phyloP scores from a whole-genome alignment of 2,797 vertebrate species.

The Acridotheres tristis region DNA sequence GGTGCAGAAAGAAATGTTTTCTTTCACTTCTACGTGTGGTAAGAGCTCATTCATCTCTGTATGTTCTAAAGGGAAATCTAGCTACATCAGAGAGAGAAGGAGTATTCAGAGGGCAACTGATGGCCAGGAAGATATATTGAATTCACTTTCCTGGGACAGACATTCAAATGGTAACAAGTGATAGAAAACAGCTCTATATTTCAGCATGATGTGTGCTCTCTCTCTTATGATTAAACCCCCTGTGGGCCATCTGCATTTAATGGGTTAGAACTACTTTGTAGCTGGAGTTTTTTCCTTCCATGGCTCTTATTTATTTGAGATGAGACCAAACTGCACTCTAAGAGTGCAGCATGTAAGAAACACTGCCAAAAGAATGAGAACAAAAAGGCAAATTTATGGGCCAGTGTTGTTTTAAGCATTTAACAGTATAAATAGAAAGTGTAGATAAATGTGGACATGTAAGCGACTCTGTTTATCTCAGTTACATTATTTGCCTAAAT shows the following conservation, averaged over 20 bases:
- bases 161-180: constrained; percentile 84
- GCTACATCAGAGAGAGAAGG: constrained; percentile 82
- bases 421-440: constrained; percentile 80
- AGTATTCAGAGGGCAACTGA: constrained; percentile 83
- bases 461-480: constrained; percentile 76
- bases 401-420: constrained; percentile 81
- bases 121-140: constrained; percentile 86
- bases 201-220: constrained; percentile 79
- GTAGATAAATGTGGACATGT: constrained; percentile 74
- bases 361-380: constrained; percentile 75
- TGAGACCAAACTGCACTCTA: constrained; percentile 69
- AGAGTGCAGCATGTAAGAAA: constrained; percentile 76
- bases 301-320: constrained; percentile 79
- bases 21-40: constrained; percentile 85
- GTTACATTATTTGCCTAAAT: constrained; percentile 72
- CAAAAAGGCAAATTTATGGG: constrained; percentile 76
- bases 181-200: constrained; percentile 86
- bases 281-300: constrained; percentile 71
- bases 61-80: constrained; percentile 78
- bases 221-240: constrained; percentile 78
- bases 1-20: constrained; percentile 85
- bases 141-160: constrained; percentile 83
- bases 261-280: constrained; percentile 82
- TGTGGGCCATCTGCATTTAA: constrained; percentile 82
- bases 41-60: constrained; percentile 86